phyloP scores from a whole-genome alignment of 2,797 vertebrate species.

The Melanotaenia trifasciata region DNA sequence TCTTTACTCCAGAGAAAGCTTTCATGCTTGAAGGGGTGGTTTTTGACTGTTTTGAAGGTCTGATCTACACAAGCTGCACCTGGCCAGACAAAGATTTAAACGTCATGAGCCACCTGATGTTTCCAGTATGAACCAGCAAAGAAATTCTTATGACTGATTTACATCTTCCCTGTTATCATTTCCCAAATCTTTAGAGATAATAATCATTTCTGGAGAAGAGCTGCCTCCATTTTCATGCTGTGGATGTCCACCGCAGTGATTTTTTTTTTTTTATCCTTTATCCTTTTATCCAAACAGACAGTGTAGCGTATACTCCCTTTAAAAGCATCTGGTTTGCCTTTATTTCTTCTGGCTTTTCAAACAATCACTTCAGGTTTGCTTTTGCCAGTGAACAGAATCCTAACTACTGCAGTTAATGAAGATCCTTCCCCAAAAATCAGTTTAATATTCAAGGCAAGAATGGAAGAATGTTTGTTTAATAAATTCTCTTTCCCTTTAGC shows the following conservation, averaged over 20 bases:
- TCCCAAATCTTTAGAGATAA: neutral
- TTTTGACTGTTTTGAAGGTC: no score
- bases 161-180: neutral
- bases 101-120: neutral
- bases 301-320: neutral
- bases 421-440: no score
- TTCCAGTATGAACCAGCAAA: neutral
- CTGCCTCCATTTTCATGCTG: neutral
- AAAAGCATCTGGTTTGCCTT: neutral
- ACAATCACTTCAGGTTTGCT: no score
- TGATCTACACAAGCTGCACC: no score
- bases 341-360: neutral
- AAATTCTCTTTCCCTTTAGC: slow-evolving; percentile 75
- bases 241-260: neutral
- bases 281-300: neutral
- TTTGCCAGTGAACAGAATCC: no score
- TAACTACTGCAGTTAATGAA: no score
- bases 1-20: no score
- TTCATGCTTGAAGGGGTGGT: no score
- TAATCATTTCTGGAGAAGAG: neutral
- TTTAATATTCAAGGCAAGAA: neutral
- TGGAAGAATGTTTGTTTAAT: neutral
- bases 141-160: neutral
- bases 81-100: neutral
- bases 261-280: no score